These are phyloP conservation scores for Gastrophysa polygoni DNA, from an alignment of 2,888 invertebrate species.

Conservation along the genomic window DNA sequence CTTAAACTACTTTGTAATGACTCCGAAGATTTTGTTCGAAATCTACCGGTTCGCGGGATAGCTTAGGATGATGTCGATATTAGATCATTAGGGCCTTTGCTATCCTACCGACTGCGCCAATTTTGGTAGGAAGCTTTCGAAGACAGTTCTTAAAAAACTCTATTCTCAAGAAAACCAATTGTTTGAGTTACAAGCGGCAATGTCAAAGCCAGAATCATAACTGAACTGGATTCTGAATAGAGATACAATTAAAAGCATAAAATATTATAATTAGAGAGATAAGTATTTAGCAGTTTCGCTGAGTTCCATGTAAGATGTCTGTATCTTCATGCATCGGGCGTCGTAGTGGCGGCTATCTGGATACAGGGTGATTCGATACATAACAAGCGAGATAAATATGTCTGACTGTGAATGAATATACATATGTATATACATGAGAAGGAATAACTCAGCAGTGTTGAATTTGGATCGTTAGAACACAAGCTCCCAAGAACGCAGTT, in stretches of 20 bases:
- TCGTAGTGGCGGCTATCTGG: no score
- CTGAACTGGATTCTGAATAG: background rate
- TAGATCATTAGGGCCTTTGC: background rate
- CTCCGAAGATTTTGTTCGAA: conserved; percentile 5
- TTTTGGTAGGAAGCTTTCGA: background rate
- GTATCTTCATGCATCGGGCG: no score
- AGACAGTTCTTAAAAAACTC: background rate
- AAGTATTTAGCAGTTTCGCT: no score
- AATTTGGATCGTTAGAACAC: no score
- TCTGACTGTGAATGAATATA: no score
- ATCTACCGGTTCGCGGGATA: conserved; percentile 2
- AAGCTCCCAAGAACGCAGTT: no score
- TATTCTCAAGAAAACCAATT: background rate
- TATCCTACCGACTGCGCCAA: conserved; percentile 3
- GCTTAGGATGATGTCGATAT: background rate
- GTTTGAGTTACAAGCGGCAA: background rate
- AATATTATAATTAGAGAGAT: no score
- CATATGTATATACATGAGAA: no score
- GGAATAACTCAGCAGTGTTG: no score
- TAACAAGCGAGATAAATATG: no score
- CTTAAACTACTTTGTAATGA: background rate
- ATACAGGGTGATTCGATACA: background rate
- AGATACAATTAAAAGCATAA: no score
- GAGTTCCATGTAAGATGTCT: no score
- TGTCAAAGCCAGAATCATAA: background rate